Evolutionary conservation across 2,888 invertebrate species (phyloP), one percentile per base, ranked within the genome.

Genomic region (Tinea pellionella): DNA sequence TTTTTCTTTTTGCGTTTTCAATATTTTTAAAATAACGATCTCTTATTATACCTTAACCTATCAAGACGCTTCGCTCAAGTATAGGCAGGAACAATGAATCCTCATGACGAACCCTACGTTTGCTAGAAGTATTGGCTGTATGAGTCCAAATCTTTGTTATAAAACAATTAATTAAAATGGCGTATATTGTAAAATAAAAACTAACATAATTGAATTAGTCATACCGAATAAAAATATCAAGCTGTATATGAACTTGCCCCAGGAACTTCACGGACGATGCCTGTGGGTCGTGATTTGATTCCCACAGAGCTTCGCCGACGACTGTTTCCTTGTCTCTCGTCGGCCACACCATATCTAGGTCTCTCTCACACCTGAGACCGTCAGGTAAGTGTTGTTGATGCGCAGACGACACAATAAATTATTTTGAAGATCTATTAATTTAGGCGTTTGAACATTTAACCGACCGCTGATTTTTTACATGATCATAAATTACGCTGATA

Each of bases 251-350:
- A 65, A 67, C 64, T 63, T 68, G 70, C 74, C 72, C 68, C 69
- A 68, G 69, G 76, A 75, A 78, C 79, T 80, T 76, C 75, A 80
- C 73, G 74, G 77, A 16, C 70, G 72, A 69, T 78, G 78, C 72
- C 75, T 79, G 77, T 77, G 80, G 78, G 78, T 80, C 80, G 84
- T 83, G 86, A 86, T 87, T 86, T 82, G 78, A 85, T 87, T 88
- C 84, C 80, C 83, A 84, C 80, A 80, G 78, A 75, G 75, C 71
- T 66, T 30, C 29, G 56, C 59, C 29, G 30, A 51, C 61, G 59
- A 66, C 66, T 69, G 62, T 69, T 56, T 62, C 64, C 67, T 65
- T 73, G 66, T 65, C 65, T 67, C 68, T 67, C 70, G 66, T 67
- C 13, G 7, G 16, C 1, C 9, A 42, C 18, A 42, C 37, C n/a